Base-by-base conservation (phyloP, 2,113 vertebrate species). In the Ariopsis seemanni region DNA sequence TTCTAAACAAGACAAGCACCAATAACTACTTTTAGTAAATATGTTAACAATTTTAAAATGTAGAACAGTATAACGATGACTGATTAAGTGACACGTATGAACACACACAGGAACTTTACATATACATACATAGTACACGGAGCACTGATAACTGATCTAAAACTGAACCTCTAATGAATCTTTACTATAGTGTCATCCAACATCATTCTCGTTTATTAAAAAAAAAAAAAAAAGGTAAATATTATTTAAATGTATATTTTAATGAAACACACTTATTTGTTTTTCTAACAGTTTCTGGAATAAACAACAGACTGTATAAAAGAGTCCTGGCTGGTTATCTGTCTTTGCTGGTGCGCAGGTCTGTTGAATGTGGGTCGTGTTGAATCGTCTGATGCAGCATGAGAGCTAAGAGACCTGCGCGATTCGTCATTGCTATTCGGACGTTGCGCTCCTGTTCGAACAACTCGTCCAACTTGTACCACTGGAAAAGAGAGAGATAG, bases 341-440 rank as follows among this genome's bases (percentile, higher is more conserved):
- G 86, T 97, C 96, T 14, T 96, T 97, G 91, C 93, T 93, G 15
- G 95, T 94, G 63, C 97, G 95, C 63, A 98, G 95, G 92, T 98
- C 97, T 0, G 97, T 96, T 55, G 96, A 96, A 87, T 96, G 94
- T 0, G 97, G 97, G 90, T 98, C 97, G 0, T 98, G 97, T 71
- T 98, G 97, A 85, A 98, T 98, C 17, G 97, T 98, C 85, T 98
- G 97, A 90, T 98, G 97, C 79, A 98, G 91, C 97, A 98, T 98
- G 63, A 98, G 94, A 63, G 97, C 97, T 91, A 98, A 90, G 20
- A 98, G 91, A 0, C 97, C 97, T 0, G 97, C 97, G 20, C 97
- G 93, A 83, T 97, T 97, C 4, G 97, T 97, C 97, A 98, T 97
- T 14, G 97, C 97, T 11, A 96, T 96, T 48, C 97, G 94, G 2